A percentile compares a stretch with the other conserved stretches of the same genome.
phyloP scores from a whole-genome alignment of 2,888 invertebrate genomes.

The Coenonympha glycerion region DNA sequence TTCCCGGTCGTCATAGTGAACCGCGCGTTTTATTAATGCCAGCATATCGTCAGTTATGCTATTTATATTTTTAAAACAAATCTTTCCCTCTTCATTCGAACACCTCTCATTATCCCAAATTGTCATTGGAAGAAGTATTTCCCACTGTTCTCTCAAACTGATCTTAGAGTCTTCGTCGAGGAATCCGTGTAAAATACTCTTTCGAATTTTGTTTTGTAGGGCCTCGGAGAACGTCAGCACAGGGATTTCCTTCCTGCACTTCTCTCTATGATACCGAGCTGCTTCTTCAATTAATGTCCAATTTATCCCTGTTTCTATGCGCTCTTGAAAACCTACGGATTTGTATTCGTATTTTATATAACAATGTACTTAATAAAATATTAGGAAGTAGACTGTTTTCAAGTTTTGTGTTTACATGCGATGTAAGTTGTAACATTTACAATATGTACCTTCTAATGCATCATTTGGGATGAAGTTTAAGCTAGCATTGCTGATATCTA shows the following conservation, averaged over 20 bases:
- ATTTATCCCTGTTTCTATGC: slow-evolving; percentile 53
- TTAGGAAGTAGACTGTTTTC: no score
- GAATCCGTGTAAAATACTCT: slow-evolving; percentile 50
- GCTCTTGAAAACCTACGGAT: slow-evolving; percentile 51
- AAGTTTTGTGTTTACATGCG: no score
- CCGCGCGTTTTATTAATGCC: slow-evolving; percentile 46
- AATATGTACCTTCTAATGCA: slow-evolving; percentile 47
- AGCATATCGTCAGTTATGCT: slow-evolving; percentile 51
- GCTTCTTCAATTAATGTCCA: slow-evolving; percentile 53
- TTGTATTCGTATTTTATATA: background rate
- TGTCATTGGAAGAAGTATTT: slow-evolving; percentile 46
- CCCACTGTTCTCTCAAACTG: slow-evolving; percentile 53
- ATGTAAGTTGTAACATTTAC: background rate
- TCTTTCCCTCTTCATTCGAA: slow-evolving; percentile 51
- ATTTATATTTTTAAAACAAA: slow-evolving; percentile 50
- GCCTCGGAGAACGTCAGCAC: slow-evolving; percentile 46
- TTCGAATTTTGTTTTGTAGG: slow-evolving; percentile 49
- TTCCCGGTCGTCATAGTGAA: slow-evolving; percentile 39
- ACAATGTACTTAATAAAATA: background rate
- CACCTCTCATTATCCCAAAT: slow-evolving; percentile 61
- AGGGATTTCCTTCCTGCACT: slow-evolving; percentile 39
- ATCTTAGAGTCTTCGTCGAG: slow-evolving; percentile 45
- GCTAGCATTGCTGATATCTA: slow-evolving; percentile 54
- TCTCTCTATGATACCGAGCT: slow-evolving; percentile 43
- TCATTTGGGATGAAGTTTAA: slow-evolving; percentile 48